These are phyloP conservation scores for Origma solitaria DNA, from an alignment of 2,113 vertebrate species.

Conservation along the genomic window DNA sequence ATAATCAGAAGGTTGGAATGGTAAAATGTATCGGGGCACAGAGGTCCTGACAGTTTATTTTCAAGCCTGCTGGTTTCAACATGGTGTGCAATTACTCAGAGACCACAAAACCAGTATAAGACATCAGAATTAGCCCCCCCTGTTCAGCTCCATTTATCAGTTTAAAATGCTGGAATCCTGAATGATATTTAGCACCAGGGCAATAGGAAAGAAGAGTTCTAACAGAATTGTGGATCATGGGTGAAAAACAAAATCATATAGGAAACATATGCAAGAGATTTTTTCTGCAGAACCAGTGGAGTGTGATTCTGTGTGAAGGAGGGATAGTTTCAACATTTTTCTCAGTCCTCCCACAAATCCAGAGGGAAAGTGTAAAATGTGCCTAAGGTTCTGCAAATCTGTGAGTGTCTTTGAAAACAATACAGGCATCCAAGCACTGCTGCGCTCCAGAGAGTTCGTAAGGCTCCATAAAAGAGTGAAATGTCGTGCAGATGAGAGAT, in stretches of 20 bases:
- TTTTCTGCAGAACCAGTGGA: neutral
- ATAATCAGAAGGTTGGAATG: neutral
- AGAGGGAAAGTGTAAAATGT: neutral
- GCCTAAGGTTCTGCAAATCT: neutral
- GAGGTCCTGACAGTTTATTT: neutral
- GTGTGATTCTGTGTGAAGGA: neutral
- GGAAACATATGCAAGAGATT: neutral
- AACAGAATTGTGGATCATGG: neutral
- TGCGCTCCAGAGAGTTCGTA: neutral
- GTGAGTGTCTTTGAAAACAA: constrained; percentile 25
- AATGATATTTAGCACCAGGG: neutral
- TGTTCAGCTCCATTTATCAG: neutral
- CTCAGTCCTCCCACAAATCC: neutral
- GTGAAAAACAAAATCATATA: neutral
- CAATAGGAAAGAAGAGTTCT: neutral
- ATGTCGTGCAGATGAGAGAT: neutral
- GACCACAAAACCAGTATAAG: neutral
- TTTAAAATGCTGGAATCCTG: neutral
- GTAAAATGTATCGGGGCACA: neutral
- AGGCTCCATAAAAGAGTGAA: neutral
- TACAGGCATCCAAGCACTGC: neutral
- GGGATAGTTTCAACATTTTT: neutral
- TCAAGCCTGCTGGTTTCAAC: neutral
- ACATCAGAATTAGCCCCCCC: neutral
- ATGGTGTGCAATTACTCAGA: neutral